phyloP scores from a whole-genome alignment of 2,888 invertebrate genomes.

The Vesta saturnalis region DNA sequence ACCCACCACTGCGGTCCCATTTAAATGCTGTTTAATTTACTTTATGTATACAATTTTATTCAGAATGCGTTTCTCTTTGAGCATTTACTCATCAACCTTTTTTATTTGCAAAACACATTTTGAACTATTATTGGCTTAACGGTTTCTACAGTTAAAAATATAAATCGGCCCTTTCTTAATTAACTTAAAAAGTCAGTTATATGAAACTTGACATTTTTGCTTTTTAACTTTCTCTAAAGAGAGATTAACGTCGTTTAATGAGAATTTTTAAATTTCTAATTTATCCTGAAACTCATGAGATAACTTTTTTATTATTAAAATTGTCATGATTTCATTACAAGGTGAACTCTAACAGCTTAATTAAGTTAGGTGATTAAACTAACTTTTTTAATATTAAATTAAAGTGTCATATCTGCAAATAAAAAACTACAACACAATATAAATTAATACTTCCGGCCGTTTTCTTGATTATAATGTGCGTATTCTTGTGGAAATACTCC shows the following conservation, averaged over 20 bases:
- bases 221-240: constrained; percentile 10
- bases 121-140: not conserved
- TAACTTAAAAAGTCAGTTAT: constrained; percentile 8
- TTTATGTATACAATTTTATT: constrained; percentile 19
- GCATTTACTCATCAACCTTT: not conserved
- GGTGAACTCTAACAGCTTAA: too few species aligned
- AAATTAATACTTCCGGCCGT: constrained; percentile 19
- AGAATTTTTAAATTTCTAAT: constrained; percentile 2
- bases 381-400: too few species aligned
- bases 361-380: constrained; percentile 1
- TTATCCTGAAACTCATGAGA: not conserved
- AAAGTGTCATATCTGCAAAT: not conserved
- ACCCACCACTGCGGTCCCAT: constrained; percentile 9
- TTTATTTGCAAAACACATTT: not conserved
- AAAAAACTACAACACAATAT: not conserved
- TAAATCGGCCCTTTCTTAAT: constrained; percentile 1
- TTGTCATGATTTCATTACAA: too few species aligned
- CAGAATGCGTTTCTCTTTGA: not conserved
- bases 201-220: not conserved
- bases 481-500: constrained; percentile 1
- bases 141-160: constrained; percentile 3
- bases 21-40: constrained; percentile 20
- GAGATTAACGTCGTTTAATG: constrained; percentile 10
- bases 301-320: not conserved
- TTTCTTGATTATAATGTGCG: constrained; percentile 27